Conservation (phyloP, 2,113 vertebrate genomes). For the Ceratotherium simum region DNA sequence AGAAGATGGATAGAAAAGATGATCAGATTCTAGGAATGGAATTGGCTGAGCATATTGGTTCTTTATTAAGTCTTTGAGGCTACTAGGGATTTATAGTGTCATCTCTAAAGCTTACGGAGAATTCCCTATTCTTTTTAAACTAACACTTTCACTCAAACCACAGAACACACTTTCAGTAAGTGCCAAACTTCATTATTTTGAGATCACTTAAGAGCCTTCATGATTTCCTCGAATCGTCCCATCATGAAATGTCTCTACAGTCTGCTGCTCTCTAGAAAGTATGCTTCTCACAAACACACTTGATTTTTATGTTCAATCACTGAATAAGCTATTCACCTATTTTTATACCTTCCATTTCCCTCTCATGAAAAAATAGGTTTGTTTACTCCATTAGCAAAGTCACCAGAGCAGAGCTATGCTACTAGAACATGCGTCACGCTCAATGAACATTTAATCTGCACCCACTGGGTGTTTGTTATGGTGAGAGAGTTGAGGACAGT, state of each 20-base stretch:
- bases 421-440: fast-evolving
- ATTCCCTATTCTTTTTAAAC: background rate
- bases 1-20: background rate
- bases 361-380: background rate
- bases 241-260: background rate
- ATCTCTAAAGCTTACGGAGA: background rate
- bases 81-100: background rate
- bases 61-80: background rate
- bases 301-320: background rate
- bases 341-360: background rate
- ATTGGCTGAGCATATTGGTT: background rate
- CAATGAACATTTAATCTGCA: background rate
- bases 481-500: background rate
- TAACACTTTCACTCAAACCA: background rate
- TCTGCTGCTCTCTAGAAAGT: background rate
- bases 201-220: background rate
- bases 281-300: background rate
- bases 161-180: background rate
- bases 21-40: background rate
- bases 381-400: background rate
- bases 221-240: background rate
- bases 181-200: background rate
- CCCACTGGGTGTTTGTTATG: fast-evolving
- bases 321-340: background rate
- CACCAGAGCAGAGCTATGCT: background rate